Evolutionary conservation across 2,888 invertebrate genomes (phyloP).

Genomic region (Drosophila falleni): DNA sequence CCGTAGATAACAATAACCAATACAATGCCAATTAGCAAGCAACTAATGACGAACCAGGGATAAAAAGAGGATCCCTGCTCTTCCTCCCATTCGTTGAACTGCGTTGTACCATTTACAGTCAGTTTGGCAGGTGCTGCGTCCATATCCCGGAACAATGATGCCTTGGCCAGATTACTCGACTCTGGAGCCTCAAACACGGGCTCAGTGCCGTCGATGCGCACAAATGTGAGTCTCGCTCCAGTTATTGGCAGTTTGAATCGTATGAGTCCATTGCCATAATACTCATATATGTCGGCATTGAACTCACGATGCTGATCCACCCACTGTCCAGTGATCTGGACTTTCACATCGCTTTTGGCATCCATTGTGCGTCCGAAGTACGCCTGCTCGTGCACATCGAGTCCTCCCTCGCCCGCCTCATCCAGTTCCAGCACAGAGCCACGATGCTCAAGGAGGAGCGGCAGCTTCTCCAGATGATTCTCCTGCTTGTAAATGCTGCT

Average conservation of each 20-base stretch:
- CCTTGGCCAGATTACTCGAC: constrained; percentile 63
- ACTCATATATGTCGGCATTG: constrained; percentile 80
- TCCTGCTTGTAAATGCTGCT: constrained; percentile 56
- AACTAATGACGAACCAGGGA: constrained; percentile 76
- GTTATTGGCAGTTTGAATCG: constrained; percentile 69
- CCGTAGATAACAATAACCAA: constrained; percentile 66
- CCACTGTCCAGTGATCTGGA: constrained; percentile 83
- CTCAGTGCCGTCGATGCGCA: constrained; percentile 78
- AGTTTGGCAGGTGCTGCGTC: constrained; percentile 42
- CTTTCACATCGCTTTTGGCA: constrained; percentile 72
- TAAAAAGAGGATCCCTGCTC: constrained; percentile 66
- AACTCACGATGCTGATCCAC: constrained; percentile 78
- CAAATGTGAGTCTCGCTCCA: constrained; percentile 65
- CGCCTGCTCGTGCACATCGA: constrained; percentile 78
- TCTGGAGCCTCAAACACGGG: constrained; percentile 80
- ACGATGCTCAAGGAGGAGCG: constrained; percentile 78
- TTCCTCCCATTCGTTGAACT: constrained; percentile 57
- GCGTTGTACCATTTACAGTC: constrained; percentile 28
- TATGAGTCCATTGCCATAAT: constrained; percentile 77
- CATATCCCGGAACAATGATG: constrained; percentile 59
- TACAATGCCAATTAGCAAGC: constrained; percentile 63
- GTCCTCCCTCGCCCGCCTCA: constrained; percentile 74
- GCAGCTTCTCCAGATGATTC: constrained; percentile 58
- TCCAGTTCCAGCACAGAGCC: constrained; percentile 76
- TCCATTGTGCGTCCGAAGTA: constrained; percentile 82